Conservation (phyloP, 2,113 vertebrate species). For the Physeter macrocephalus region DNA sequence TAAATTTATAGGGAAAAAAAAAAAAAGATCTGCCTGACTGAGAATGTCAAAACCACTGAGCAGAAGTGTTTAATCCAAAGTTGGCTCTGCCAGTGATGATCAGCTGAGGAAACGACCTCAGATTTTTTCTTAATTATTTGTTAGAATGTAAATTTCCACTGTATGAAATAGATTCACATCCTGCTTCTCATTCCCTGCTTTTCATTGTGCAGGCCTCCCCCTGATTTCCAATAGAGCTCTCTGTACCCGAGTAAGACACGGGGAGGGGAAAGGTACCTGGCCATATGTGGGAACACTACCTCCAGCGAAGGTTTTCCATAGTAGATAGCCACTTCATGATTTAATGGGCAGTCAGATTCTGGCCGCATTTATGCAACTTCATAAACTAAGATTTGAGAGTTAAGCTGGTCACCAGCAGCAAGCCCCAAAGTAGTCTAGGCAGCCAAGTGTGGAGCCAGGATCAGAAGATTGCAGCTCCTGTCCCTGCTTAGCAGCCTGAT, state of each 20-base stretch:
- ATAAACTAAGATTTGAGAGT: not conserved
- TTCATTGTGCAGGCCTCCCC: not conserved
- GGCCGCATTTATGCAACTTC: not conserved
- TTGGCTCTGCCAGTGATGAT: constrained; percentile 42
- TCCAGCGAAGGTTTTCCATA: not conserved
- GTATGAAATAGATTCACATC: constrained; percentile 33
- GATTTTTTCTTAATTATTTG: constrained; percentile 68
- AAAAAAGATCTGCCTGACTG: constrained; percentile 76
- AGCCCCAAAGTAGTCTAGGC: not conserved
- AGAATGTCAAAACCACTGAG: constrained; percentile 73
- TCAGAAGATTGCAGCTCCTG: not conserved
- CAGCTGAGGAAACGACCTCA: constrained; percentile 74
- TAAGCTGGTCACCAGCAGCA: not conserved
- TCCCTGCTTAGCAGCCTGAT: too few relatives aligned
- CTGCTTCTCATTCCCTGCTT: not conserved
- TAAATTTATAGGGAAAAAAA: too few relatives aligned
- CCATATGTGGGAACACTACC: not conserved
- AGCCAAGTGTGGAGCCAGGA: not conserved
- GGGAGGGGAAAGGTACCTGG: not conserved
- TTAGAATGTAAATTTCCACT: constrained; percentile 65
- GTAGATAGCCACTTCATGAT: not conserved
- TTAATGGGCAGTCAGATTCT: not conserved
- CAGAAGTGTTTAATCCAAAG: constrained; percentile 74
- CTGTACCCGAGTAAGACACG: not conserved
- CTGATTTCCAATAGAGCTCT: not conserved